phyloP scores from a whole-genome alignment of 2,797 vertebrate genomes.

The Acridotheres tristis region DNA sequence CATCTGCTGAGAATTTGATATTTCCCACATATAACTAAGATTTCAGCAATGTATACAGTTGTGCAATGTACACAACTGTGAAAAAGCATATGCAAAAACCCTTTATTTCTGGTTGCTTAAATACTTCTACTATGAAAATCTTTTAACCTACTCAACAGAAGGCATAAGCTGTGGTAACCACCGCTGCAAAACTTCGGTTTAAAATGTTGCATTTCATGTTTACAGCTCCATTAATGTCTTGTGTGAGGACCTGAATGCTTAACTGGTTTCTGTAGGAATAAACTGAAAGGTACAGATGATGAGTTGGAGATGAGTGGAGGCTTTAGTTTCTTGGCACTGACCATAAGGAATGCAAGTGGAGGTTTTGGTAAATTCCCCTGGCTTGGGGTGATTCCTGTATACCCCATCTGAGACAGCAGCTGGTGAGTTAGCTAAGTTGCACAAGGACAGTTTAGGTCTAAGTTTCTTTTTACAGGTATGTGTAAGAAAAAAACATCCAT shows the following conservation, averaged over 20 bases:
- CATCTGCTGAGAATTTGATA: not conserved
- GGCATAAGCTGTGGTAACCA: not conserved
- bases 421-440: not conserved
- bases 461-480: not conserved
- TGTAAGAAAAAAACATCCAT: not conserved
- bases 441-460: not conserved
- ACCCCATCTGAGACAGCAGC: not conserved
- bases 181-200: not conserved
- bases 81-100: not conserved
- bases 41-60: not conserved
- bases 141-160: not conserved
- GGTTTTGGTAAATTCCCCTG: not conserved
- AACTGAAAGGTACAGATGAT: not conserved
- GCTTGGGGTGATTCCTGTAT: not conserved
- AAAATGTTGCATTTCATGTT: not conserved
- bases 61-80: not conserved
- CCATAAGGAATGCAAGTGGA: not conserved
- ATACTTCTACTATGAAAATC: not conserved
- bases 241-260: not conserved
- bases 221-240: not conserved
- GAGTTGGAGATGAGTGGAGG: not conserved
- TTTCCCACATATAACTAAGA: not conserved
- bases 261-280: not conserved
- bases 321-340: not conserved
- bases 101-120: not conserved